These are phyloP conservation scores for Pseudois nayaur DNA, from an alignment of 2,113 vertebrate species.

Conservation along the genomic window DNA sequence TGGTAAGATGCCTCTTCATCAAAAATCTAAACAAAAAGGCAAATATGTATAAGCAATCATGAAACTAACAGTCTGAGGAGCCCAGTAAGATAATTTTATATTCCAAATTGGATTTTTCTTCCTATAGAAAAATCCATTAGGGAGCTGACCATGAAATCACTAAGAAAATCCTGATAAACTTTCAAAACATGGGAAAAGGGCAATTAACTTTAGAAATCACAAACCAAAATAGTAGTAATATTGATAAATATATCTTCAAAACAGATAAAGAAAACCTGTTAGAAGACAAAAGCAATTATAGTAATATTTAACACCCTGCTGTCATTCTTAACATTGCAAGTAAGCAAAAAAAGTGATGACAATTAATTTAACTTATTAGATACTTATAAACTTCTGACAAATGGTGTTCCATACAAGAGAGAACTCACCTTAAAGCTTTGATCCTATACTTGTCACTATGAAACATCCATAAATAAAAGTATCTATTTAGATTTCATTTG, in stretches of 20 bases:
- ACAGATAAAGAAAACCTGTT: background rate
- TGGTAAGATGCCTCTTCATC: slow-evolving; percentile 82
- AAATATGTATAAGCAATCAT: background rate
- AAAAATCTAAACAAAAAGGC: slow-evolving; percentile 78
- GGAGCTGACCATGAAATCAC: background rate
- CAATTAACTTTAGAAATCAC: slow-evolving; percentile 39
- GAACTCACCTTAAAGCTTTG: background rate
- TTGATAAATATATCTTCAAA: background rate
- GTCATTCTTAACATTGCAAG: background rate
- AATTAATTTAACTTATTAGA: background rate
- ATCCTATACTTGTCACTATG: background rate
- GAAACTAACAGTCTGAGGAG: background rate
- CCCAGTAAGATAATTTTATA: background rate
- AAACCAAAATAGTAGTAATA: background rate
- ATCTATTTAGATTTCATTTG: slow-evolving; percentile 2
- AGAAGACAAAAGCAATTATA: background rate
- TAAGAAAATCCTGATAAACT: background rate
- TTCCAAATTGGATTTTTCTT: background rate
- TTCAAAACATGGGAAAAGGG: background rate
- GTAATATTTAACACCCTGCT: background rate
- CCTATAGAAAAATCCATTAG: background rate
- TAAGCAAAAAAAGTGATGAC: background rate
- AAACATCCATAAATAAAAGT: background rate
- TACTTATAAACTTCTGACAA: background rate
- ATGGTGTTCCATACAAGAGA: background rate